Percentiles rank a stretch among this genome's conserved stretches.
Conservation (phyloP, 2,797 vertebrate genomes). For the Myotis pilosus region DNA sequence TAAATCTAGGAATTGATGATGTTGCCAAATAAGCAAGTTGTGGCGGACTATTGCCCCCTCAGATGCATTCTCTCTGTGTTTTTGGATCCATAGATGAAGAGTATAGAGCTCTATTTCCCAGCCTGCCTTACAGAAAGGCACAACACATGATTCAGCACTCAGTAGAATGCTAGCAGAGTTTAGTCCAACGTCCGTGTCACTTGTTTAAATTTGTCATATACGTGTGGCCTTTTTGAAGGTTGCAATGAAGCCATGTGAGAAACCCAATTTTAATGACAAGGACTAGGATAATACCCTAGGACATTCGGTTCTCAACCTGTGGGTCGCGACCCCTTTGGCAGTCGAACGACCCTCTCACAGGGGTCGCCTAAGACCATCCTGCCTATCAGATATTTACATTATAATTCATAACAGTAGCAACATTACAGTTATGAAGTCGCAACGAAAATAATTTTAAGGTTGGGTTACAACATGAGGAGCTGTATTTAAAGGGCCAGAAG, state of each 20-base stretch:
- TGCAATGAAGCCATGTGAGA: neutral
- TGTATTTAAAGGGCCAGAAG: no score
- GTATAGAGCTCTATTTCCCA: neutral
- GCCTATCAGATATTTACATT: no score
- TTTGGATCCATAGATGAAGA: neutral
- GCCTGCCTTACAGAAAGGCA: neutral
- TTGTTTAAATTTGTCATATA: slow-evolving; percentile 7
- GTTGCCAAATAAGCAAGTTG: neutral
- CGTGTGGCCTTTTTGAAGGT: neutral
- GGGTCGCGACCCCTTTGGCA: no score
- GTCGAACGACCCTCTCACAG: no score
- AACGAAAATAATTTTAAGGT: no score
- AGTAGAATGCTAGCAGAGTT: neutral
- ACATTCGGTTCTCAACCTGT: neutral
- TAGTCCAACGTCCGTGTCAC: neutral
- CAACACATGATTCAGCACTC: neutral
- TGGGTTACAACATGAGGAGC: no score
- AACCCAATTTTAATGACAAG: neutral
- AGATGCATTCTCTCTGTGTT: neutral
- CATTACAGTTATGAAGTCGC: no score
- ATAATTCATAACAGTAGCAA: no score
- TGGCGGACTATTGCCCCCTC: neutral
- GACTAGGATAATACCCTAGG: neutral
- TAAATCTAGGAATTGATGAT: slow-evolving; percentile 25
- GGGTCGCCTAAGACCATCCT: no score